Conservation (phyloP, 2,113 vertebrate genomes). For the Butastur rufipennis region DNA sequence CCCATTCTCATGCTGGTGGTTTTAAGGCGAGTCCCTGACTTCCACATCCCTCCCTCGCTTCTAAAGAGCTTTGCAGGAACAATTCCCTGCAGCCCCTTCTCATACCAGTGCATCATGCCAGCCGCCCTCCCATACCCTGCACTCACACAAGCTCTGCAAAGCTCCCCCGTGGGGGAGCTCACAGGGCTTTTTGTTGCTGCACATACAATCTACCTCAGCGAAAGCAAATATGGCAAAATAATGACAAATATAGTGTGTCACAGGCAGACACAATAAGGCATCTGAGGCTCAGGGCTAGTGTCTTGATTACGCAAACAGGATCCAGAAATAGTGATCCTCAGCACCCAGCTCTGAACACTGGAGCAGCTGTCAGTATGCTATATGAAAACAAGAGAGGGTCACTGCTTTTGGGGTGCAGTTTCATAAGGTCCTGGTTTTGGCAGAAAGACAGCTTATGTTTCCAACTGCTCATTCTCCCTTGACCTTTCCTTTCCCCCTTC, state of each 20-base stretch:
- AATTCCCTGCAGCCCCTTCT: neutral
- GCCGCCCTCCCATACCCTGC: neutral
- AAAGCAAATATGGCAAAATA: neutral
- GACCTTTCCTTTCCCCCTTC: constrained; percentile 21
- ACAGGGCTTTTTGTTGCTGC: neutral
- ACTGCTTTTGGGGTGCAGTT: neutral
- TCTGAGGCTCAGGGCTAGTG: neutral
- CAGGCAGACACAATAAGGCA: neutral
- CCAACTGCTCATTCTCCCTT: neutral
- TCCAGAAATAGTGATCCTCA: neutral
- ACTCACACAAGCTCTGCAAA: neutral
- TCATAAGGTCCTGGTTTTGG: neutral
- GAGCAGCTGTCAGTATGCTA: neutral
- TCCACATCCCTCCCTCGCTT: neutral
- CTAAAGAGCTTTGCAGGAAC: neutral
- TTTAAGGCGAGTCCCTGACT: neutral
- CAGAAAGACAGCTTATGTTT: neutral
- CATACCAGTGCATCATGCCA: neutral
- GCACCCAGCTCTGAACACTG: neutral
- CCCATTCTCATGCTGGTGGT: neutral
- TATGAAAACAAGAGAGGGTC: neutral
- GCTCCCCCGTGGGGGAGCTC: neutral
- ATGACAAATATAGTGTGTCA: neutral
- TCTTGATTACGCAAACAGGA: neutral
- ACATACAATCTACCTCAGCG: neutral